Base-by-base conservation (phyloP, 2,113 vertebrate species). In the Rhegmatorhina hoffmannsi region DNA sequence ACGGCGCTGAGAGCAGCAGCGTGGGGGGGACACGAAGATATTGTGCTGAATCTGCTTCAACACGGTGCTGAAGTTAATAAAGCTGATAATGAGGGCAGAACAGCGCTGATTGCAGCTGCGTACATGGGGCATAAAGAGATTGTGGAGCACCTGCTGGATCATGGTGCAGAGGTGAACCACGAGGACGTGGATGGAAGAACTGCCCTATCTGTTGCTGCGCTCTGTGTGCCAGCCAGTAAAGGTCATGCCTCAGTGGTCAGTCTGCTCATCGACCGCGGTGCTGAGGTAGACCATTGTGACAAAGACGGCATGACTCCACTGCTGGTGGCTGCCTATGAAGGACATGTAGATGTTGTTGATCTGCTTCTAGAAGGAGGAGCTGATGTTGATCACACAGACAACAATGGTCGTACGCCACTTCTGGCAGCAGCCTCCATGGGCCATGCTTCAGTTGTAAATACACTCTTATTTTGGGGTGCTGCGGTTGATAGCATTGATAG, bases 101-200 rank as follows among this genome's bases (percentile, higher is more conserved):
- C 99, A 0, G 99, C 99, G 28, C 97, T 99, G 89, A 99, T 99
- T 33, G 99, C 99, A 0, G 99, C 99, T 0, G 99, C 99, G 0
- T 99, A 99, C 96, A 99, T 99, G 99, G 99, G 99, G 4, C 99
- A 99, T 87, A 97, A 99, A 63, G 99, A 99, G 96, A 99, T 99
- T 1, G 99, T 99, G 7, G 99, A 99, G 91, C 99, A 99, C 97
- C 98, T 99, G 18, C 97, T 99, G 95, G 99, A 99, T 79, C 99
- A 99, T 0, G 99, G 99, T 4, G 99, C 99, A 0, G 98, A 99
- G 85, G 99, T 99, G 13, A 99, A 99, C 85, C 99, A 99, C 0
- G 99, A 99, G 96, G 99, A 99, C 6, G 99, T 99, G 26, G 99
- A 99, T 5, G 99, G 99, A 34, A 98, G 99, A 94, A 99, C 99